Base-by-base conservation (phyloP, 1,140 invertebrate species). In the Drosophila teissieri region DNA sequence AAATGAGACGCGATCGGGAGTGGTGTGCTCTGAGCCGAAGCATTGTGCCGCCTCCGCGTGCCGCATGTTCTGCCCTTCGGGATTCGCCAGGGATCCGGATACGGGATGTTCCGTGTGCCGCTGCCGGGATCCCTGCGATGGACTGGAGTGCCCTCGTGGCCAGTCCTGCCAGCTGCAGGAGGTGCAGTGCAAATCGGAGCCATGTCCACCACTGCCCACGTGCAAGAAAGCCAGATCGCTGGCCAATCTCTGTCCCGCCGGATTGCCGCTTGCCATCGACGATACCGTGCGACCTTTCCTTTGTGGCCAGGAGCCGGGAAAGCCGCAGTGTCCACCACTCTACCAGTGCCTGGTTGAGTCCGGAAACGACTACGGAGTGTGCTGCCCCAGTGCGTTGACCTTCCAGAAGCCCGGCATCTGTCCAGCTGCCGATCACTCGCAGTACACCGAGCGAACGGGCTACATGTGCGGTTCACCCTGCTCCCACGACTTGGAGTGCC, bases 21-120 rank as follows among this genome's bases (percentile, higher is more conserved):
- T 97, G 12, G 96, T 96, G 80, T 97, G 96, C 80, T 94, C 95
- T 8, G 94, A 95, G 92, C 93, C 84, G 1, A 94, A 94, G 31
- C 93, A 94, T 3, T 97, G 97, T 80, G 95, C 95, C 1, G 95
- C 95, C 0, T 96, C 96, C 70, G 96, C 95, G 0, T 97, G 96
- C 79, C 94, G 96, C n/a, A 97, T 97, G 96, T 94, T 97, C 54
- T 98, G 97, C 89, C 96, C 96, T 0, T 94, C 96, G 68, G 96
- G 96, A 46, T 97, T 97, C 91, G 94, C 94, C 64, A 76, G 93
- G 0, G 94, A 95, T 54, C 42, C 81, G 1, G 73, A 75, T 15
- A 93, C 91, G 0, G 96, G 97, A 5, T 98, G 97, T 91, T 95
- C 95, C 0, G 92, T 96, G 15, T 98, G 97, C 92, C 94, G 95